Conservation (phyloP, 1,140 invertebrate genomes). For the Onthophagus taurus region DNA sequence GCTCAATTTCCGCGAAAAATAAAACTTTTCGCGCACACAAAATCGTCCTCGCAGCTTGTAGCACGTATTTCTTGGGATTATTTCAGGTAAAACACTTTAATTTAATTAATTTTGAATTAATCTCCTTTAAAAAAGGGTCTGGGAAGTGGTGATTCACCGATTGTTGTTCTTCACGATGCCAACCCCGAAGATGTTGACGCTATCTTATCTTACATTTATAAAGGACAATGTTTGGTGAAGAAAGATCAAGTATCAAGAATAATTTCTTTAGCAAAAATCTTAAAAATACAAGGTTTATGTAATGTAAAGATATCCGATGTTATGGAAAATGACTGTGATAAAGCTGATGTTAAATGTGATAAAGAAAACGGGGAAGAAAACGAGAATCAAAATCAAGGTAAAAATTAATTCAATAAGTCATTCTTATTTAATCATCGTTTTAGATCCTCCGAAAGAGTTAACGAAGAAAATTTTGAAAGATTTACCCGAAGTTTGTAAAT, state of each 20-base stretch:
- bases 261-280: conserved; percentile 69
- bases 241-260: conserved; percentile 72
- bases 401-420: background rate
- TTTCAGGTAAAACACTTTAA: conserved; percentile 55
- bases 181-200: conserved; percentile 70
- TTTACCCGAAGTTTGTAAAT: conserved; percentile 41
- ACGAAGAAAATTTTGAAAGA: conserved; percentile 20
- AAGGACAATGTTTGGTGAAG: conserved; percentile 81
- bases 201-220: conserved; percentile 85
- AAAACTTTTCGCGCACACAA: conserved; percentile 72
- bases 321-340: background rate
- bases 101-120: conserved; percentile 4
- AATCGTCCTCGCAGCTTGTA: conserved; percentile 82
- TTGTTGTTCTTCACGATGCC: conserved; percentile 74
- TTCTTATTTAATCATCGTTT: background rate
- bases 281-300: conserved; percentile 79
- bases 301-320: conserved; percentile 57
- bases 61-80: conserved; percentile 83
- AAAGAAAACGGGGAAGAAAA: background rate
- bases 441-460: background rate
- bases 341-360: background rate
- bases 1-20: conserved; percentile 75
- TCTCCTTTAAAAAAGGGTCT: conserved; percentile 1
- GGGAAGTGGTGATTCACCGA: conserved; percentile 57
- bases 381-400: background rate